Percentiles rank a stretch among this genome's conserved stretches.
phyloP scores from a whole-genome alignment of 2,888 invertebrate species.

The Leptogaster cylindrica region DNA sequence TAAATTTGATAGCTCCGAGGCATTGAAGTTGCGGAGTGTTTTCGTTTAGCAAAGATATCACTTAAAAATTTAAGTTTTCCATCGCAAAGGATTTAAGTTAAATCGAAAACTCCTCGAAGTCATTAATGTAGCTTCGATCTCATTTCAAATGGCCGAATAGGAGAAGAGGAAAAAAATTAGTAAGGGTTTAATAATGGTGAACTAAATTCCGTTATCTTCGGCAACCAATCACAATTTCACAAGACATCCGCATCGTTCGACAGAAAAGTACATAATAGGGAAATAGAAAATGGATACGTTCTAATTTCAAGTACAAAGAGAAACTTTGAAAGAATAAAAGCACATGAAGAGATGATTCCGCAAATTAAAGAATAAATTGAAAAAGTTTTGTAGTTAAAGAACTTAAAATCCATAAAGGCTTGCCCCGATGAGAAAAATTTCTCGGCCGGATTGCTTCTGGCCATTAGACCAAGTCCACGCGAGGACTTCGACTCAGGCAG shows the following conservation, averaged over 20 bases:
- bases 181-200: background rate
- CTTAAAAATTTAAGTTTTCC: background rate
- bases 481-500: background rate
- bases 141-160: too few species aligned
- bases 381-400: constrained; percentile 38
- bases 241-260: background rate
- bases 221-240: constrained; percentile 19
- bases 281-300: constrained; percentile 9
- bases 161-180: constrained; percentile 2
- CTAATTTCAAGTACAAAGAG: background rate
- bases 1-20: background rate
- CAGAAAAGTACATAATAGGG: too few species aligned
- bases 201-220: constrained; percentile 24
- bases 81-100: too few species aligned
- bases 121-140: background rate
- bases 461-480: constrained; percentile 21
- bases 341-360: constrained; percentile 31
- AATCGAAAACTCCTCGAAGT: background rate
- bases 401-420: constrained; percentile 38
- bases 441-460: constrained; percentile 30
- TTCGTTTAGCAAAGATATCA: too few species aligned
- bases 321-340: constrained; percentile 9
- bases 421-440: constrained; percentile 24
- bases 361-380: constrained; percentile 40
- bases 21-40: too few species aligned